Conservation (phyloP, 2,113 vertebrate genomes). For the Rhadina sibilatrix region DNA sequence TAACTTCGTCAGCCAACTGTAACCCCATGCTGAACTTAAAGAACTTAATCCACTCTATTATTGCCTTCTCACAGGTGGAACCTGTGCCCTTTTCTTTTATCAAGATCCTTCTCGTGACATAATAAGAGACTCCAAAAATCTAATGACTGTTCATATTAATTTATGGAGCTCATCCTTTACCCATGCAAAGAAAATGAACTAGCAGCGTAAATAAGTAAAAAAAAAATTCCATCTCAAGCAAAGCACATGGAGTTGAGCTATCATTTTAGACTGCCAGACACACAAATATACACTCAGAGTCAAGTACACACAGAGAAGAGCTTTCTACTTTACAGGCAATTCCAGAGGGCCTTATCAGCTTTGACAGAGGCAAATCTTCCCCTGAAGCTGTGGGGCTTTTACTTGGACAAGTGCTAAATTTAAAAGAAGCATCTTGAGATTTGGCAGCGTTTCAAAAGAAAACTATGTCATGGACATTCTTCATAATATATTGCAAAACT, state of each 20-base stretch:
- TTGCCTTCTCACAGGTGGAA: constrained; percentile 72
- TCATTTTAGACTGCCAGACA: constrained; percentile 31
- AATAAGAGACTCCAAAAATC: constrained; percentile 49
- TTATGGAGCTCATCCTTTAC: background rate
- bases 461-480: background rate
- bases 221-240: background rate
- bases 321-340: background rate
- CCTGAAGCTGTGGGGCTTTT: background rate
- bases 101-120: constrained; percentile 50
- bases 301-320: background rate
- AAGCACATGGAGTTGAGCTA: constrained; percentile 21
- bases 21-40: constrained; percentile 53
- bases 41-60: constrained; percentile 69
- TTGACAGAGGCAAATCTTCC: background rate
- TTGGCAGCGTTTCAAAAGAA: background rate
- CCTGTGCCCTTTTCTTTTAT: constrained; percentile 66
- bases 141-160: background rate
- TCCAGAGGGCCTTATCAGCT: background rate
- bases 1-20: constrained; percentile 59
- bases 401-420: background rate
- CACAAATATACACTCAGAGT: background rate
- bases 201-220: background rate
- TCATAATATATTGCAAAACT: background rate
- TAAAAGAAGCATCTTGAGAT: background rate
- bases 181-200: background rate